Conservation (phyloP, 2,113 vertebrate species). For the Nansenia antarctica region DNA sequence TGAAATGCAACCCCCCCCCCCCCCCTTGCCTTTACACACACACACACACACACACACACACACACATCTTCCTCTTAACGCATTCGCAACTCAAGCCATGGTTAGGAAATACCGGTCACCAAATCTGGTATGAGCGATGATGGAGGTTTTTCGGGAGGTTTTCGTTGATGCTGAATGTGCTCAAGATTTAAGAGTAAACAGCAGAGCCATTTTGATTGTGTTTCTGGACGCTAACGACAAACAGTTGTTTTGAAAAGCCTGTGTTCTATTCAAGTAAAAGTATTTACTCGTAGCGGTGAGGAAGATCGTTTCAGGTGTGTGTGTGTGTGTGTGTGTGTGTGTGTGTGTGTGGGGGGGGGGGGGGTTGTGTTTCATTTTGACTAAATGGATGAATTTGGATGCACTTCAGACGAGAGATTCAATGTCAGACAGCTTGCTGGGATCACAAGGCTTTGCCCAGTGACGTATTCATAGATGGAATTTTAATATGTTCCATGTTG, state of each 20-base stretch:
- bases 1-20: constrained; percentile 48
- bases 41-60: no score
- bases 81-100: constrained; percentile 32
- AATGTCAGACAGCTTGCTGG: constrained; percentile 64
- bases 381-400: constrained; percentile 50
- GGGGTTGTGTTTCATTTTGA: constrained; percentile 40
- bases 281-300: constrained; percentile 50
- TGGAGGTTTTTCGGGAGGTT: constrained; percentile 40
- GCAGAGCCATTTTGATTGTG: not conserved
- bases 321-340: no score
- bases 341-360: constrained; percentile 57
- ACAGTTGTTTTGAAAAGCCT: constrained; percentile 34
- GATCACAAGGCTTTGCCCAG: constrained; percentile 58
- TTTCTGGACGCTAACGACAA: not conserved
- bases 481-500: constrained; percentile 64
- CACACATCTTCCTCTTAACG: constrained; percentile 48
- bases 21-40: no score
- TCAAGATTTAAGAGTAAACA: constrained; percentile 29
- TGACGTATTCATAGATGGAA: constrained; percentile 66
- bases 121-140: constrained; percentile 37
- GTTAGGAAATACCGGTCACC: constrained; percentile 40
- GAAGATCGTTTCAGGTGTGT: no score
- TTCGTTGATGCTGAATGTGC: constrained; percentile 47
- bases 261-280: constrained; percentile 47
- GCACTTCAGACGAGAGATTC: constrained; percentile 42